Conservation (phyloP, 2,888 invertebrate genomes). For the Ashinkailepas kermadecensis region DNA sequence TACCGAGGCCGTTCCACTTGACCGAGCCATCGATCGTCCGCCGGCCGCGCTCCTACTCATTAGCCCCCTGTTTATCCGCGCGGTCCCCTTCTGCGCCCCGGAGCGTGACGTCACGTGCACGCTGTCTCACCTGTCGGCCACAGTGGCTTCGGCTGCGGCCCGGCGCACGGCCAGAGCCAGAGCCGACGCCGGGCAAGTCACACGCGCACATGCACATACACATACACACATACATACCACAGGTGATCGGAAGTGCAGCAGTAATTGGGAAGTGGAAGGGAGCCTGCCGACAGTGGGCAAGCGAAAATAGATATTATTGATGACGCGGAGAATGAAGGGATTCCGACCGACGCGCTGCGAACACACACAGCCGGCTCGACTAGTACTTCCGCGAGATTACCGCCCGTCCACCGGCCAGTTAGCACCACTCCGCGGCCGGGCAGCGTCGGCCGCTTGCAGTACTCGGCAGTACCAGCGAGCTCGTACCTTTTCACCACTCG, state of each 20-base stretch:
- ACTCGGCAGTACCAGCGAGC: too few relatives aligned
- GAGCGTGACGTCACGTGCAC: conserved; percentile 7
- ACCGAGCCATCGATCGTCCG: background rate
- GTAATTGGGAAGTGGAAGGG: background rate
- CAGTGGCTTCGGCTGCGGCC: background rate
- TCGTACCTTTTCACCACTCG: too few relatives aligned
- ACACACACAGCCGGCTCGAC: background rate
- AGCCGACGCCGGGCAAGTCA: background rate
- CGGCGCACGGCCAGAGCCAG: background rate
- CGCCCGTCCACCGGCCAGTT: background rate
- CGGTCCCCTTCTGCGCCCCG: background rate
- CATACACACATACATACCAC: background rate
- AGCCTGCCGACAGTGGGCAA: background rate
- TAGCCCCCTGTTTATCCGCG: background rate
- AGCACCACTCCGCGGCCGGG: too few relatives aligned
- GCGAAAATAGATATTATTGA: conserved; percentile 20
- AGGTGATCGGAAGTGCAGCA: background rate
- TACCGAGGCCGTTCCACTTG: background rate
- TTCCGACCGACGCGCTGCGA: background rate
- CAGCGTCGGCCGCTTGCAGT: too few relatives aligned
- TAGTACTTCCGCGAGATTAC: background rate
- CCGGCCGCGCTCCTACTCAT: background rate
- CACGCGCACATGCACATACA: too few relatives aligned
- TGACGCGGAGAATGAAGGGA: conserved; percentile 4
- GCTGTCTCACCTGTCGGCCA: conserved; percentile 8